These are phyloP conservation scores for Pseudanteris insignis DNA, from an alignment of 2,888 invertebrate species.

Conservation along the genomic window DNA sequence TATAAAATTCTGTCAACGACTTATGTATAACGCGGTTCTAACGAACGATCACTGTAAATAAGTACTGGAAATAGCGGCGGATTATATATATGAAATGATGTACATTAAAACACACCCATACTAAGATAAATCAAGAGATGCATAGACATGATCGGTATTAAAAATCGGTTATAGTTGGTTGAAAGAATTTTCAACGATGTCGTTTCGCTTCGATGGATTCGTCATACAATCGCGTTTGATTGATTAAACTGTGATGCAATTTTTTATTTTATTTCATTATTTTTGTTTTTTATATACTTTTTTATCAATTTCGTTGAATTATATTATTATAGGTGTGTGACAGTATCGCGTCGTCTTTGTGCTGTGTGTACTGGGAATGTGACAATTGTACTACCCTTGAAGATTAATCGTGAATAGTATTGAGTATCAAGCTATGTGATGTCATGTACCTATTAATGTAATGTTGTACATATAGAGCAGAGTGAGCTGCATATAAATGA, in stretches of 20 bases:
- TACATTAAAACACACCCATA: too few species aligned
- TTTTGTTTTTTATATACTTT: too few species aligned
- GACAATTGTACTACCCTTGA: slow-evolving; percentile 43
- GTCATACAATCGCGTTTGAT: too few species aligned
- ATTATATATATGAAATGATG: slow-evolving; percentile 37
- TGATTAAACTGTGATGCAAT: too few species aligned
- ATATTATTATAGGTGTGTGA: too few species aligned
- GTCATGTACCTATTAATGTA: slow-evolving; percentile 64
- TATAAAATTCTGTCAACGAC: slow-evolving; percentile 35
- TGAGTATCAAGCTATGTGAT: slow-evolving; percentile 64
- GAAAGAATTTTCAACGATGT: too few species aligned
- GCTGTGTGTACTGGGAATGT: slow-evolving; percentile 35
- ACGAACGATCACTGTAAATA: slow-evolving; percentile 39
- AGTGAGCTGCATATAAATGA: slow-evolving; percentile 54
- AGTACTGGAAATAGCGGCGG: slow-evolving; percentile 34
- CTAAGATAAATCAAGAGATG: too few species aligned
- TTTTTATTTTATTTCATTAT: too few species aligned
- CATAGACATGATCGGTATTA: too few species aligned
- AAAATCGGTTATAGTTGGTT: too few species aligned
- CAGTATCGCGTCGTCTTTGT: slow-evolving; percentile 45
- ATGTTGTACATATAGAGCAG: slow-evolving; percentile 62
- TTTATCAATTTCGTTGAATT: too few species aligned
- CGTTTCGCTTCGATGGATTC: too few species aligned
- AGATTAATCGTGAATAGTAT: slow-evolving; percentile 53
- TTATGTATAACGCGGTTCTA: slow-evolving; percentile 37